Evolutionary conservation across 1,140 invertebrate species (phyloP).

Genomic region (Nasonia longicornis): DNA sequence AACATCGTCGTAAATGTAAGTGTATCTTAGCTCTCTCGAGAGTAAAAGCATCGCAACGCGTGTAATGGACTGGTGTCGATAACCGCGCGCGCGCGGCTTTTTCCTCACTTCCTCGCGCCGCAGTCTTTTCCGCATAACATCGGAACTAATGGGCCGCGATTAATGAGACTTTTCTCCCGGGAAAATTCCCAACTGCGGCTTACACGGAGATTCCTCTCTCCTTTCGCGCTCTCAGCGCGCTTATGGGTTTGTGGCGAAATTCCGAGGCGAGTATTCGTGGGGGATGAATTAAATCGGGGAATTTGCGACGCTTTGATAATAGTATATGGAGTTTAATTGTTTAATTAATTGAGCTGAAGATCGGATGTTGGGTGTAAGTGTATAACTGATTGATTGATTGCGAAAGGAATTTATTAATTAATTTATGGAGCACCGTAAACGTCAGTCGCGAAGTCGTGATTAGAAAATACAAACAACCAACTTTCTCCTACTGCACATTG

Average conservation of each 20-base stretch:
- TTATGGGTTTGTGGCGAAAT: not conserved
- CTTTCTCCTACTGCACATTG: not conserved
- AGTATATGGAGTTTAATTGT: too few species aligned
- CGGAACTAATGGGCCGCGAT: constrained; percentile 23
- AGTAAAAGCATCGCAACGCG: not conserved
- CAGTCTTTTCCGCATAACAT: constrained; percentile 40
- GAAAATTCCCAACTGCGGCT: constrained; percentile 4
- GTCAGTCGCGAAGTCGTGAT: not conserved
- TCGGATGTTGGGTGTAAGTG: too few species aligned
- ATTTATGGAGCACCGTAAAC: not conserved
- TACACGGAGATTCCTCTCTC: not conserved
- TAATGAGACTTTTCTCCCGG: constrained; percentile 25
- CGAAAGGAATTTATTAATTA: not conserved
- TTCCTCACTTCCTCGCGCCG: constrained; percentile 45
- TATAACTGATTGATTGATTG: not conserved
- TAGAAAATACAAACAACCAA: not conserved
- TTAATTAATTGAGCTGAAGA: too few species aligned
- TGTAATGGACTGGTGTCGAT: constrained; percentile 25
- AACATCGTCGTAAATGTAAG: not conserved
- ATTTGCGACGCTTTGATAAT: too few species aligned
- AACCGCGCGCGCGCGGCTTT: constrained; percentile 39
- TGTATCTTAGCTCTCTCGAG: too few species aligned
- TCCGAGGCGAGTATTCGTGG: too few species aligned
- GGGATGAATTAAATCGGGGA: too few species aligned
- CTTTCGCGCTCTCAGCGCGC: not conserved